A percentile compares a stretch with the other conserved stretches of the same genome.
These are phyloP conservation scores for Garra rufa DNA, from an alignment of 2,113 vertebrate species.

Conservation along the genomic window DNA sequence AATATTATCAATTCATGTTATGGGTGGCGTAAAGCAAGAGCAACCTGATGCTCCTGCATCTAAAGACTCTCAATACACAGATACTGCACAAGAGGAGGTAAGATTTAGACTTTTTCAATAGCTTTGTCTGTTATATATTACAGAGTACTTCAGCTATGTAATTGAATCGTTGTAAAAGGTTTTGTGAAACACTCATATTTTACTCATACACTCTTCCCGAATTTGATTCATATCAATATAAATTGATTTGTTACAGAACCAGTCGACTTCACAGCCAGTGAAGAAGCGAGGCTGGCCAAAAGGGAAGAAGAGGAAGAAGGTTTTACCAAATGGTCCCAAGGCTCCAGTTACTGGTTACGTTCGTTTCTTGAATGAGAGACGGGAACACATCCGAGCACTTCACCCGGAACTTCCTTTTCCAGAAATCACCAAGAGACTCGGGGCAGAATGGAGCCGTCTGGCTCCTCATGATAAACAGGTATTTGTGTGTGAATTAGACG, in stretches of 20 bases:
- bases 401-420: conserved; percentile 94
- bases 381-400: conserved; percentile 90
- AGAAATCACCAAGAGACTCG: conserved; percentile 96
- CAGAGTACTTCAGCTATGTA: neutral
- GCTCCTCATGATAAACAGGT: conserved; percentile 90
- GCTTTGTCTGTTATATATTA: neutral
- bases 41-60: conserved; percentile 72
- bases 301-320: conserved; percentile 98
- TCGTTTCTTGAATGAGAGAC: conserved; percentile 91
- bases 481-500: conserved; percentile 4
- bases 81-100: conserved; percentile 76
- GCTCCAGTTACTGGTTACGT: conserved; percentile 94
- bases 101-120: conserved; percentile 13
- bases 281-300: conserved; percentile 98
- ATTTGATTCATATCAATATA: conserved; percentile 12
- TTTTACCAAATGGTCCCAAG: conserved; percentile 95
- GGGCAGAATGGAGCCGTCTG: conserved; percentile 94
- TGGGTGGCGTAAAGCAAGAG: conserved; percentile 82
- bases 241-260: conserved; percentile 30
- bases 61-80: conserved; percentile 67
- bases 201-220: neutral
- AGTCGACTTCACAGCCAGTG: conserved; percentile 77
- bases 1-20: conserved; percentile 52
- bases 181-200: neutral
- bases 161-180: neutral